Percentiles rank a stretch among this genome's conserved stretches.
These are phyloP conservation scores for Andrena fulva DNA, from an alignment of 2,888 invertebrate species.

Conservation along the genomic window DNA sequence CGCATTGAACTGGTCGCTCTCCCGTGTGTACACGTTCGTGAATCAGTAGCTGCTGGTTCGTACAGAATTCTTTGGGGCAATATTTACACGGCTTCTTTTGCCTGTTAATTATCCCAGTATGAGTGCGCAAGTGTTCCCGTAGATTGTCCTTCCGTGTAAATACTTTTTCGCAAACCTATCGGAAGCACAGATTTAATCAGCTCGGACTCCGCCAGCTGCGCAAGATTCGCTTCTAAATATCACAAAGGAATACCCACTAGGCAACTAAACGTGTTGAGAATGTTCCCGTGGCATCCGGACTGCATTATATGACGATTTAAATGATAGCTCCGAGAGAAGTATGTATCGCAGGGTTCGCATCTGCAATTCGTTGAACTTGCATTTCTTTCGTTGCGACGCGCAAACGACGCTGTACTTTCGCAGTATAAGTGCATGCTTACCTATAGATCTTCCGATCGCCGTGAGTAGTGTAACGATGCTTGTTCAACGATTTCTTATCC, in stretches of 20 bases:
- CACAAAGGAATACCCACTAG: conserved; percentile 83
- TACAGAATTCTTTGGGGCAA: conserved; percentile 89
- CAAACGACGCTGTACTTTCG: neutral
- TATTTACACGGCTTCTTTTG: conserved; percentile 88
- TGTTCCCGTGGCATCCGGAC: conserved; percentile 86
- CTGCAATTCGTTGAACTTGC: conserved; percentile 58
- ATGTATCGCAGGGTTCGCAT: conserved; percentile 85
- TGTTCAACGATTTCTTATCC: conserved; percentile 87
- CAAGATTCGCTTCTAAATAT: neutral
- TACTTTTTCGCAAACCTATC: conserved; percentile 86
- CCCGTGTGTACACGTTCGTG: conserved; percentile 90
- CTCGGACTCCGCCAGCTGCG: neutral
- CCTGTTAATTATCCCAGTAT: conserved; percentile 87
- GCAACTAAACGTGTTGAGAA: conserved; percentile 86
- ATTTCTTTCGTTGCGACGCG: neutral
- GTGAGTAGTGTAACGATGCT: conserved; percentile 88
- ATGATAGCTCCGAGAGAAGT: conserved; percentile 86
- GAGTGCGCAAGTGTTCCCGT: conserved; percentile 89
- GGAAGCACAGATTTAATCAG: conserved; percentile 35
- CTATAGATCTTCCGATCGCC: conserved; percentile 85
- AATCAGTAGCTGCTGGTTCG: conserved; percentile 85
- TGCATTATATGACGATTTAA: conserved; percentile 86
- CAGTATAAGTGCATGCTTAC: conserved; percentile 55
- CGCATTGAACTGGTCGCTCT: conserved; percentile 89
- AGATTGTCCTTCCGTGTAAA: conserved; percentile 91